These are phyloP conservation scores for Manacus vitellinus DNA, from an alignment of 2,113 vertebrate species.

Conservation along the genomic window DNA sequence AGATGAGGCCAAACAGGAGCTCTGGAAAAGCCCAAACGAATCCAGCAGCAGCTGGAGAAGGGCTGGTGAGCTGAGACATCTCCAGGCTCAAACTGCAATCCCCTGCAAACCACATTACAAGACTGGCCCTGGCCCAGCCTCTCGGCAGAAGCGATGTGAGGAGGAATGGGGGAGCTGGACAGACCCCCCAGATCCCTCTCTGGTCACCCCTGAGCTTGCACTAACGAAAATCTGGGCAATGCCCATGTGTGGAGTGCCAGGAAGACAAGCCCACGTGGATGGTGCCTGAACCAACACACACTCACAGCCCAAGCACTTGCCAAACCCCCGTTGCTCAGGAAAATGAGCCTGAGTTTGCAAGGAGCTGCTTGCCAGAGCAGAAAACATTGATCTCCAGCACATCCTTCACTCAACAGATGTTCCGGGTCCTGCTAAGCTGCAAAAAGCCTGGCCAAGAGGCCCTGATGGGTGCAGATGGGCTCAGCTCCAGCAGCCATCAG, in stretches of 20 bases:
- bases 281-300: neutral
- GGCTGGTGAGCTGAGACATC: neutral
- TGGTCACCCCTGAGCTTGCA: neutral
- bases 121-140: neutral
- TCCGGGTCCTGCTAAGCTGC: neutral
- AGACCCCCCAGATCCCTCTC: neutral
- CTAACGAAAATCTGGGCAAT: neutral
- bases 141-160: accelerated
- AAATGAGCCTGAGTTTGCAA: neutral
- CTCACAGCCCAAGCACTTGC: accelerated
- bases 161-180: neutral
- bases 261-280: neutral
- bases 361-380: neutral
- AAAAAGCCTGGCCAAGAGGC: neutral
- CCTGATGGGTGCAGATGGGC: neutral
- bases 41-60: neutral
- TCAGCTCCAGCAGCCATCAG: neutral
- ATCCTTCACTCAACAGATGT: neutral
- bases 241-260: neutral
- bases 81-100: neutral
- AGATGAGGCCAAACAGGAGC: neutral
- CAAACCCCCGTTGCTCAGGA: neutral
- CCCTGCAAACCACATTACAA: neutral
- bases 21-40: neutral
- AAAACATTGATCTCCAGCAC: neutral